Evolutionary conservation across 2,888 invertebrate species (phyloP).

Genomic region (Phaedon cochleariae): DNA sequence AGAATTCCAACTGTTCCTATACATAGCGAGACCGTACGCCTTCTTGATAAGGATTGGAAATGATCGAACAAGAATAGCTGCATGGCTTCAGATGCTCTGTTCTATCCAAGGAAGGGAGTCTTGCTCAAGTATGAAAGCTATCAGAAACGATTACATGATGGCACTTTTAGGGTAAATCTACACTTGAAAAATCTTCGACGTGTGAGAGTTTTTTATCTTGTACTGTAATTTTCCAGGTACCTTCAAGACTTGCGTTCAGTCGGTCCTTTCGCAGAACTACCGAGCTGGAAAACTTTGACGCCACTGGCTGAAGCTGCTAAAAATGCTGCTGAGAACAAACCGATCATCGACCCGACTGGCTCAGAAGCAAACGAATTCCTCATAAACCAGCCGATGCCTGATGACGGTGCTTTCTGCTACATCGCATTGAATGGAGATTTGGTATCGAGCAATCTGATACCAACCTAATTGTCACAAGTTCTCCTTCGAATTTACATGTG

Average conservation of each 20-base stretch:
- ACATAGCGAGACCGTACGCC: conserved; percentile 63
- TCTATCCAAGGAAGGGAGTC: conserved; percentile 60
- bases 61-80: conserved; percentile 61
- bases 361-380: conserved; percentile 64
- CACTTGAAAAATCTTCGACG: neutral
- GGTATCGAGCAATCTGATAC: conserved; percentile 45
- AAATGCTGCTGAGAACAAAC: conserved; percentile 57
- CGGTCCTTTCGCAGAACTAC: conserved; percentile 64
- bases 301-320: conserved; percentile 61
- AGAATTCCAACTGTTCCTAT: conserved; percentile 64
- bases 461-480: neutral
- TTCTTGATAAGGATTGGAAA: conserved; percentile 58
- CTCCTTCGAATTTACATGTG: neutral
- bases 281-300: conserved; percentile 59
- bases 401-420: conserved; percentile 67
- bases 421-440: conserved; percentile 66
- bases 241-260: conserved; percentile 61
- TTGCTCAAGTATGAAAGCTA: conserved; percentile 64
- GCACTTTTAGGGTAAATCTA: conserved; percentile 61
- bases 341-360: conserved; percentile 63
- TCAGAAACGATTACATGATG: conserved; percentile 68
- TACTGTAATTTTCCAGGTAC: conserved; percentile 50
- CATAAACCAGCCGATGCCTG: conserved; percentile 61
- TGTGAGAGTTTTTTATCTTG: conserved; percentile 5
- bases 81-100: conserved; percentile 66